Evolutionary conservation across 2,888 invertebrate genomes (phyloP), one percentile per base, ranked within the genome.

Genomic region (Beris chalybata): DNA sequence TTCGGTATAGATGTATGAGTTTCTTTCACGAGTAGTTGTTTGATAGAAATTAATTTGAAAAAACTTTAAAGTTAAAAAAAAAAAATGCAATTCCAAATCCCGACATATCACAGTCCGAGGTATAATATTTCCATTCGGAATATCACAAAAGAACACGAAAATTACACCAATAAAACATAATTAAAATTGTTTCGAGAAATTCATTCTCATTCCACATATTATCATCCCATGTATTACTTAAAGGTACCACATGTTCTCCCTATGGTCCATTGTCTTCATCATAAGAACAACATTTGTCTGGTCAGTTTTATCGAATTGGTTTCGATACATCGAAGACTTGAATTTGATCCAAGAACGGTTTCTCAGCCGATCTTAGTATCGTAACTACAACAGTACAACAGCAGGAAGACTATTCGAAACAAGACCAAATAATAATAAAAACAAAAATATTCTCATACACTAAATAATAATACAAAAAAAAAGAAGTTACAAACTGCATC

Each of bases 401-500:
- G 50, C 52, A 52, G 52, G 61, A 61, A 52, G 38, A 61, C 61
- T 61, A 50, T 50, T 50, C n/a, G 31, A 13, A 52, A 61, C 61
- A 52, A 61, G 22, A 52, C 61, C 58, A 61, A 61, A 52, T 61
- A 50, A 59, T 59, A 59, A 32, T 48, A 48, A 32, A 30, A 50
- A 61, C 52, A 32, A 50, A 9, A 50, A 52, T 38, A 50, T 61
- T 61, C 52, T 61, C 61, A 61, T 50, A 61, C 61, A 61, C 50
- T 50, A 31, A 61, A 61, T 61, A 50, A 61, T 38, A 61, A 32
- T 13, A 50, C 30, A 50, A 50, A 47, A n/a, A 54, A 31, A 54
- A 61, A 52, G 50, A 31, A 61, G 50, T 52, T 53, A 54, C 38
- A 43, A 54, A 54, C 45, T 53, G 44, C 64, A 44, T 43, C 64